Evolutionary conservation across 1,140 invertebrate species (phyloP).

Genomic region (Drosophila triauraria): DNA sequence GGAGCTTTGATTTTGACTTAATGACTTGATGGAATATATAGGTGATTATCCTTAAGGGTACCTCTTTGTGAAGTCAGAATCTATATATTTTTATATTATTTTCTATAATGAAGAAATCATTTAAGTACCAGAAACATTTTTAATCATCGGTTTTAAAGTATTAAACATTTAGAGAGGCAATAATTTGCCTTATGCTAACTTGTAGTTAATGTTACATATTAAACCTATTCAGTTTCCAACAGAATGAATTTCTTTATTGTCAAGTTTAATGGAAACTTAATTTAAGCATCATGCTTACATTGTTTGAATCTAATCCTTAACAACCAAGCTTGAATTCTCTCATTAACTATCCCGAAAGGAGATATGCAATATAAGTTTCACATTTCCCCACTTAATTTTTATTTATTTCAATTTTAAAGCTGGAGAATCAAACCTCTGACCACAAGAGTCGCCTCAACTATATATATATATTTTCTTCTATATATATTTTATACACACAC

Average conservation of each 20-base stretch:
- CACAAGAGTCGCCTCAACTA: background rate
- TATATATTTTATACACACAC: background rate
- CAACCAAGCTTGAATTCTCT: background rate
- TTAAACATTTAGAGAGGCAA: background rate
- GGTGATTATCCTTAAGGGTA: no score
- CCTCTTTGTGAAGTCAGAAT: no score
- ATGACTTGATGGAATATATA: background rate
- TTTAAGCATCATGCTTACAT: background rate
- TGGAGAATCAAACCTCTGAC: conserved; percentile 1
- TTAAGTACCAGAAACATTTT: no score
- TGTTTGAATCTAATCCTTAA: background rate
- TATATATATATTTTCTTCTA: background rate
- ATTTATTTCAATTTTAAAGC: conserved; percentile 7
- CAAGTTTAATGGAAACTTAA: background rate
- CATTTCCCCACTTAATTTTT: conserved; percentile 2
- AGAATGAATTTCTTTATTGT: no score
- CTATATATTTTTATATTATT: no score
- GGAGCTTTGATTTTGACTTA: conserved; percentile 14
- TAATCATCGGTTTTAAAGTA: no score
- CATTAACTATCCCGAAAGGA: background rate
- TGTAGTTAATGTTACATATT: background rate
- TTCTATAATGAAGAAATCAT: no score
- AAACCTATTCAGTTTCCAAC: background rate
- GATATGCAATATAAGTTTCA: conserved; percentile 2
- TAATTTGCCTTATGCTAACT: background rate